A percentile compares a stretch with the other conserved stretches of the same genome.
Evolutionary conservation across 2,888 invertebrate genomes (phyloP).

Genomic region (Bugulina stolonifera): DNA sequence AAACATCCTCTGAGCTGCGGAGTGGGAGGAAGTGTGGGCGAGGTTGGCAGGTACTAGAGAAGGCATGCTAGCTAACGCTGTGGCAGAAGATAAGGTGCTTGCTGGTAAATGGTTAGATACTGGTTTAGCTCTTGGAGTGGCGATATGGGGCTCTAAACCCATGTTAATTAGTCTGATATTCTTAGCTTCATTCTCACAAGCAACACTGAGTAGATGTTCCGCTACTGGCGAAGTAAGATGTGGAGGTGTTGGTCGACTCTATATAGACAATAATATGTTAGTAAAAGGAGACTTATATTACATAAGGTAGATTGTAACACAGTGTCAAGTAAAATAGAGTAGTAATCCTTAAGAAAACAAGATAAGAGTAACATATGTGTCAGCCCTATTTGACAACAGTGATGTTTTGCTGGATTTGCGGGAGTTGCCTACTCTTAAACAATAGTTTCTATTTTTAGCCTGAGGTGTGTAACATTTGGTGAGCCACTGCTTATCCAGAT

Average conservation of each 20-base stretch:
- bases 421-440: no score
- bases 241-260: constrained; percentile 90
- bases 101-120: constrained; percentile 20
- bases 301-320: no score
- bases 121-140: constrained; percentile 28
- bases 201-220: constrained; percentile 87
- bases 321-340: no score
- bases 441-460: no score
- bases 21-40: constrained; percentile 35
- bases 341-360: no score
- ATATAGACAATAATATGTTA: constrained; percentile 35
- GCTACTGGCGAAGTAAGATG: constrained; percentile 94
- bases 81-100: constrained; percentile 35
- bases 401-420: no score
- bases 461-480: no score
- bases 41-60: constrained; percentile 13
- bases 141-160: constrained; percentile 73
- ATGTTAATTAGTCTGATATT: constrained; percentile 95
- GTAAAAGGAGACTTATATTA: no score
- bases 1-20: background rate
- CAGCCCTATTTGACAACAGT: no score
- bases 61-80: background rate
- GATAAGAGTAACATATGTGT: no score
- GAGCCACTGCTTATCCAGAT: no score
- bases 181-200: constrained; percentile 94